These are phyloP conservation scores for Gephyroberyx darwinii DNA, from an alignment of 2,797 vertebrate species.

Conservation along the genomic window DNA sequence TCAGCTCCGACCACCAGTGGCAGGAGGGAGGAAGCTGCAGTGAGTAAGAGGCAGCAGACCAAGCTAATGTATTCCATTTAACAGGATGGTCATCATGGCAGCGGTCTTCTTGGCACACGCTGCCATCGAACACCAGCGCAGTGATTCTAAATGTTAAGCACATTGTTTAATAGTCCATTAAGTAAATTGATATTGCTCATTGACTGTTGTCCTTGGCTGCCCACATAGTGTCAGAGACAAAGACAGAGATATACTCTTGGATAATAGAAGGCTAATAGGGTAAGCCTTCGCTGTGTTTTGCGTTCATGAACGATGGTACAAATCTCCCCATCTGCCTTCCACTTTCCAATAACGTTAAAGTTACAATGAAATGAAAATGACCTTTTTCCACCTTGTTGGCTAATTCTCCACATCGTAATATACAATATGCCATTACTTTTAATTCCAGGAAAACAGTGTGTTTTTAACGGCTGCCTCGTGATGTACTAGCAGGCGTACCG, in stretches of 20 bases:
- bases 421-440: neutral
- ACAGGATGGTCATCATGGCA: conserved; percentile 49
- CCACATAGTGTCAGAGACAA: conserved; percentile 56
- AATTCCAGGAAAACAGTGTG: neutral
- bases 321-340: conserved; percentile 37
- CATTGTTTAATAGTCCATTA: conserved; percentile 79
- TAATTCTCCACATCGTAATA: too few relatives aligned
- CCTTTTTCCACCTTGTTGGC: too few relatives aligned
- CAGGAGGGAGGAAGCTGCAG: conserved; percentile 29
- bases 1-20: conserved; percentile 27
- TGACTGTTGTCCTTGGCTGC: conserved; percentile 76
- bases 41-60: conserved; percentile 46
- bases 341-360: neutral
- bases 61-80: conserved; percentile 54
- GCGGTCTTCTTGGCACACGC: conserved; percentile 59
- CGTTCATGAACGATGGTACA: conserved; percentile 30
- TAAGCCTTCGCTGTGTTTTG: conserved; percentile 37
- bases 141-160: conserved; percentile 69
- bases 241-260: conserved; percentile 49
- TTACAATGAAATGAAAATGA: neutral
- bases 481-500: neutral
- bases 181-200: conserved; percentile 77
- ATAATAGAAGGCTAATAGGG: conserved; percentile 37
- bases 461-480: neutral
- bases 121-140: conserved; percentile 55